Evolutionary conservation across 2,113 vertebrate genomes (phyloP).

Genomic region (Chionomys nivalis): DNA sequence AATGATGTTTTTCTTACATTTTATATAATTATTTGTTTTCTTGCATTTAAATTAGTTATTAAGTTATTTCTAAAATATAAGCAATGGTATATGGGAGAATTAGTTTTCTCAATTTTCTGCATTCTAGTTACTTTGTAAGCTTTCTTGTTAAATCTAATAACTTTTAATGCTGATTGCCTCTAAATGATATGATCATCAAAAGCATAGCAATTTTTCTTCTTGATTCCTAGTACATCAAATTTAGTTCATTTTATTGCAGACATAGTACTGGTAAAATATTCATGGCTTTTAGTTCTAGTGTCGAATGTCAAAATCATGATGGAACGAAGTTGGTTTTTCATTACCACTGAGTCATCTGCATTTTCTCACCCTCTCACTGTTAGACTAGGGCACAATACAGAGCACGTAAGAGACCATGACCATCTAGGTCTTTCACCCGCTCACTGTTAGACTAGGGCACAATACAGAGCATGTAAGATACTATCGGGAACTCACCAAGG

Average conservation of each 20-base stretch:
- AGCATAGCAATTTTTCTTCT: neutral
- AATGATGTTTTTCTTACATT: neutral
- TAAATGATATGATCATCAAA: neutral
- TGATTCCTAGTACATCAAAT: constrained; percentile 15
- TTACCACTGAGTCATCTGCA: neutral
- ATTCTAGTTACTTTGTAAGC: neutral
- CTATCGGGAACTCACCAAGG: too few species aligned
- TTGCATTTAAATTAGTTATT: constrained; percentile 24
- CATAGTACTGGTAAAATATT: constrained; percentile 14
- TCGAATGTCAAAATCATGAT: neutral
- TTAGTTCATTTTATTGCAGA: neutral
- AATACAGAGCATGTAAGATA: too few species aligned
- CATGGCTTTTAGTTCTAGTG: constrained; percentile 18
- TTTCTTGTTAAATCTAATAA: neutral
- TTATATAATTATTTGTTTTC: neutral
- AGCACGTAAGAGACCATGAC: neutral
- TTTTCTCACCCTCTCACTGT: constrained; percentile 33
- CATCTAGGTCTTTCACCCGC: neutral
- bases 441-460: too few species aligned
- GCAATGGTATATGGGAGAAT: neutral
- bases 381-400: neutral
- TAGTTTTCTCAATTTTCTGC: neutral
- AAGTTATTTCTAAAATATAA: neutral
- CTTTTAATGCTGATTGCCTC: constrained; percentile 18
- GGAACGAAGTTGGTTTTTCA: constrained; percentile 4